A percentile compares a stretch with the other conserved stretches of the same genome.
Conservation (phyloP, 2,888 invertebrate genomes). For the Phasia obesa region DNA sequence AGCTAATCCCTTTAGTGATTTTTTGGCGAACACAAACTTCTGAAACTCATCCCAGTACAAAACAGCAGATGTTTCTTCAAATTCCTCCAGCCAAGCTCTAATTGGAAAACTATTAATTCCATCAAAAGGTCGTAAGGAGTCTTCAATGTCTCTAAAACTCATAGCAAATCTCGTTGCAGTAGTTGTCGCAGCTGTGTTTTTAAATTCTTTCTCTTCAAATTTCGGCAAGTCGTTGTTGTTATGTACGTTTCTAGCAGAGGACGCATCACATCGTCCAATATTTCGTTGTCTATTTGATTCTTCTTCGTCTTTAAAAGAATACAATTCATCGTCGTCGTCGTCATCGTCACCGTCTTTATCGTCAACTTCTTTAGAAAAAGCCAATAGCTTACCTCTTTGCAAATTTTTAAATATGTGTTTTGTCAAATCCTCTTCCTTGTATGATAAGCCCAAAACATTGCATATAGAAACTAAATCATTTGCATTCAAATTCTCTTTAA, state of each 20-base stretch:
- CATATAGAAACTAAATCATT: conserved; percentile 39
- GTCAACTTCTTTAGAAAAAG: not conserved
- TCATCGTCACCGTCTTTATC: conserved; percentile 13
- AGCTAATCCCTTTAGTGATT: too few species aligned
- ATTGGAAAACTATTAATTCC: conserved; percentile 32
- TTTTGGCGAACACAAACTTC: too few species aligned
- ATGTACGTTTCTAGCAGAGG: too few species aligned
- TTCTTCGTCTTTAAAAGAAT: conserved; percentile 1
- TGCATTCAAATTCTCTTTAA: conserved; percentile 24
- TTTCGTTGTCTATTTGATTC: not conserved
- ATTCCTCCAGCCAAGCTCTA: too few species aligned
- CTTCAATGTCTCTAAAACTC: conserved; percentile 57
- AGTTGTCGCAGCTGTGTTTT: not conserved
- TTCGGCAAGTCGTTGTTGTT: not conserved
- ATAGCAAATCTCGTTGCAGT: conserved; percentile 33
- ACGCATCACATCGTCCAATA: too few species aligned
- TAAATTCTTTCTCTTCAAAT: not conserved
- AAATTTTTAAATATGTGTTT: conserved; percentile 33
- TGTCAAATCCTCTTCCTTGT: conserved; percentile 38
- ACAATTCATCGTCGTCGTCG: not conserved
- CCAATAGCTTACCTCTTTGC: conserved; percentile 14
- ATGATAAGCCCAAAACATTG: conserved; percentile 22
- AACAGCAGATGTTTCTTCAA: too few species aligned
- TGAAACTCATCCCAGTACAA: too few species aligned
- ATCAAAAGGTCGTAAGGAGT: conserved; percentile 55